Conservation (phyloP, 2,797 vertebrate species). For the Zonotrichia albicollis region DNA sequence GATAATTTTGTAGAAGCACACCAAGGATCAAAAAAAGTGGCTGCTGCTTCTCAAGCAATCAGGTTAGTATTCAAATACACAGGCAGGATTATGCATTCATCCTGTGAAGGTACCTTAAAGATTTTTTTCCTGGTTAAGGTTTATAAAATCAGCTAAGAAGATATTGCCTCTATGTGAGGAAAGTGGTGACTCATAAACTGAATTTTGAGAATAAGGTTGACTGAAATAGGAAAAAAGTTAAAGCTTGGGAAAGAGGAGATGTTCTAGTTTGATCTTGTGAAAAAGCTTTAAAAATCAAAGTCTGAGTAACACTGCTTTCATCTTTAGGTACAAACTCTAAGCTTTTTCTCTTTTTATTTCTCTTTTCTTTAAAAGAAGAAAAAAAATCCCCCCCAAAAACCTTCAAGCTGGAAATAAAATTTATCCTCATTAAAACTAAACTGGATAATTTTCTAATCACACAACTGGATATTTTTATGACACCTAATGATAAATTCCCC, state of each 20-base stretch:
- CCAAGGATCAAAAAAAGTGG: neutral
- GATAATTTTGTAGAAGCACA: neutral
- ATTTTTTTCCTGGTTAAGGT: neutral
- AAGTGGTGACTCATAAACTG: constrained; percentile 3
- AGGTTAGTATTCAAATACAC: neutral
- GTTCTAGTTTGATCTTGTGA: neutral
- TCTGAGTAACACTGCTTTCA: constrained; percentile 23
- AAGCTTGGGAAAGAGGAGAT: neutral
- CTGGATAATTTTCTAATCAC: neutral
- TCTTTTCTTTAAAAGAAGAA: neutral
- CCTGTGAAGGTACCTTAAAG: neutral
- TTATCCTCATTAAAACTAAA: neutral
- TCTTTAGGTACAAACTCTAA: neutral
- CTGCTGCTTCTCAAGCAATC: neutral
- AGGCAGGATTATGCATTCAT: neutral
- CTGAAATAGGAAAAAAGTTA: neutral
- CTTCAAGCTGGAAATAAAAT: neutral
- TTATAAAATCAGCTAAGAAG: neutral
- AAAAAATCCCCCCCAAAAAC: neutral
- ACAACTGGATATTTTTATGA: neutral
- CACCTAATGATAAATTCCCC: neutral
- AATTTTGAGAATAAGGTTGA: constrained; percentile 29
- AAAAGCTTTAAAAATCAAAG: constrained; percentile 35
- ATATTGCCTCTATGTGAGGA: neutral
- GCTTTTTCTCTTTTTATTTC: neutral